Evolutionary conservation across 2,113 vertebrate species (phyloP).

Genomic region (Sakesphorus luctuosus): DNA sequence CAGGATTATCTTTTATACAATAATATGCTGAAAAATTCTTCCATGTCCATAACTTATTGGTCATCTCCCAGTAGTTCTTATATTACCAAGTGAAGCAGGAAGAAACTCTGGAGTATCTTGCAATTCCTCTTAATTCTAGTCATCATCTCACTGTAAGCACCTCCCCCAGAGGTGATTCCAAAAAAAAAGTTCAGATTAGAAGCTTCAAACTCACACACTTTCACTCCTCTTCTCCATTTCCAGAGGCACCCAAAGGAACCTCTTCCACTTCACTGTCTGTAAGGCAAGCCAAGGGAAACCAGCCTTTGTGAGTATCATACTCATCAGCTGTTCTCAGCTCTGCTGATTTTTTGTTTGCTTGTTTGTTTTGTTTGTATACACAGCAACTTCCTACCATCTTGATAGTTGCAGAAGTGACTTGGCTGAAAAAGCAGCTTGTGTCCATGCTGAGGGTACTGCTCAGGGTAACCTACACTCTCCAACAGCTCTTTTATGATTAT

Average conservation of each 20-base stretch:
- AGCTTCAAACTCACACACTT: not conserved
- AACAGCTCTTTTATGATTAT: not conserved
- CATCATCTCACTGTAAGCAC: not conserved
- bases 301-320: not conserved
- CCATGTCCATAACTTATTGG: not conserved
- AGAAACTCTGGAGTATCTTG: not conserved
- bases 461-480: not conserved
- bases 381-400: not conserved
- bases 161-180: not conserved
- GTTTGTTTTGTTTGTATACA: not conserved
- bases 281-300: not conserved
- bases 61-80: not conserved
- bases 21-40: not conserved
- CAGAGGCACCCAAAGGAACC: not conserved
- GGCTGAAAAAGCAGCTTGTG: slow-evolving; percentile 5
- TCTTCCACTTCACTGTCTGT: not conserved
- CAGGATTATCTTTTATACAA: fast-evolving
- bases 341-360: not conserved
- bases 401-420: not conserved
- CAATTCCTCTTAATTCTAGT: not conserved
- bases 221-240: not conserved
- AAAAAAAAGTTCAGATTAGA: not conserved
- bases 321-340: not conserved
- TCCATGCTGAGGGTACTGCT: not conserved
- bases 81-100: not conserved